Conservation (phyloP, 2,113 vertebrate genomes). For the Lota lota region DNA sequence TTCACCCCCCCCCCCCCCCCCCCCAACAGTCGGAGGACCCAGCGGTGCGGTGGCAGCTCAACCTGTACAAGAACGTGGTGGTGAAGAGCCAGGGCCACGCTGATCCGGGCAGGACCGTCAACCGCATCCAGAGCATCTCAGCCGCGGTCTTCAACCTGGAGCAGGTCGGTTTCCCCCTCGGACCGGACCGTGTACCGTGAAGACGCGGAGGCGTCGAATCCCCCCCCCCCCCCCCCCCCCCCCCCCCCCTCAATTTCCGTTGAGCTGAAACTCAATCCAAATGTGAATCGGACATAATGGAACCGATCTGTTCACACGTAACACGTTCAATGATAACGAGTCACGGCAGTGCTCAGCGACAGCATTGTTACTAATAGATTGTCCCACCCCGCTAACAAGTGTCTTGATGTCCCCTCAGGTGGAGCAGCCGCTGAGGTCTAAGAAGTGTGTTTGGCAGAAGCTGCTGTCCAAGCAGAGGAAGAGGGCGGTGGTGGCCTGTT, state of each 20-base stretch:
- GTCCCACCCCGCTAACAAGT: no score
- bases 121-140: conserved; percentile 95
- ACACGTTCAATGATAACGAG: no score
- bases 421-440: conserved; percentile 94
- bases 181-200: neutral
- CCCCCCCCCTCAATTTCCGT: no score
- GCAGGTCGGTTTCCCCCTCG: conserved; percentile 55
- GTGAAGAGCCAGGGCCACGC: conserved; percentile 79
- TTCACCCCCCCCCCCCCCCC: no score
- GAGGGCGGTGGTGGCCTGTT: conserved; percentile 95
- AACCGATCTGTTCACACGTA: no score
- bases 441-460: conserved; percentile 98
- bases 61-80: conserved; percentile 91
- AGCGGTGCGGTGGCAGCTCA: conserved; percentile 94
- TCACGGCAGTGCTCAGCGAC: no score
- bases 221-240: no score
- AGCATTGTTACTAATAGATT: no score
- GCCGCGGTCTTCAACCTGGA: conserved; percentile 95
- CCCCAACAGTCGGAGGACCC: conserved; percentile 88
- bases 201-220: no score
- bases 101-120: conserved; percentile 85
- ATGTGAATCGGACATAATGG: no score
- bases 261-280: no score
- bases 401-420: conserved; percentile 70
- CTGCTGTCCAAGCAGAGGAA: conserved; percentile 96